phyloP scores from a whole-genome alignment of 2,888 invertebrate genomes.

The Ecliptopera silaceata region DNA sequence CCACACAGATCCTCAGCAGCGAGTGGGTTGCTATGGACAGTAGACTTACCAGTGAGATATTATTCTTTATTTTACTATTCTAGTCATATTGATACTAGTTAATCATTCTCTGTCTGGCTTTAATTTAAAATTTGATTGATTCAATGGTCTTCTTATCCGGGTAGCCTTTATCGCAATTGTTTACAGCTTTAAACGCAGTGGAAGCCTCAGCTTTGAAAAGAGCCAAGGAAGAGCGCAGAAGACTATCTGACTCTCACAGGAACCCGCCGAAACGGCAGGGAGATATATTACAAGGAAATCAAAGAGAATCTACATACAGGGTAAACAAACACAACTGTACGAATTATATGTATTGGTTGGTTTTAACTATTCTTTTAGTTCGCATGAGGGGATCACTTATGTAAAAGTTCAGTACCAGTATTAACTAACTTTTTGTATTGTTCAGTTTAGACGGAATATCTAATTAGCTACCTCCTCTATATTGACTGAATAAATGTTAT shows the following conservation, averaged over 20 bases:
- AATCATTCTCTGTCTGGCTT: no score
- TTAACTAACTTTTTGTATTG: no score
- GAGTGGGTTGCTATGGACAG: slow-evolving; percentile 89
- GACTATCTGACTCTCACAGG: slow-evolving; percentile 53
- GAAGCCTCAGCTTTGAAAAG: slow-evolving; percentile 84
- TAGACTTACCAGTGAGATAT: slow-evolving; percentile 76
- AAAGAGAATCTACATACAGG: slow-evolving; percentile 54
- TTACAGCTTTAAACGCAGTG: slow-evolving; percentile 77
- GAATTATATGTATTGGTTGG: no score
- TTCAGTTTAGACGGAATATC: no score
- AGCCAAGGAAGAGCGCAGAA: slow-evolving; percentile 80
- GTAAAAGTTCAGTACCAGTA: no score
- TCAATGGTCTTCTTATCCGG: no score
- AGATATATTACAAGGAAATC: slow-evolving; percentile 61
- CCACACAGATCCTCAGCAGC: slow-evolving; percentile 82
- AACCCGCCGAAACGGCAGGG: slow-evolving; percentile 59
- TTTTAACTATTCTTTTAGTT: no score
- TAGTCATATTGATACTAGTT: no score
- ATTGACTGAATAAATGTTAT: not conserved
- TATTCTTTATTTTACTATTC: not conserved
- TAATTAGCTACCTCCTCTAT: no score
- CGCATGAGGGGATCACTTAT: no score
- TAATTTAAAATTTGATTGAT: no score
- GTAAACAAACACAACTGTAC: no score
- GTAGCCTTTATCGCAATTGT: not conserved